Conservation (phyloP, 2,113 vertebrate genomes). For the Coreoperca whiteheadi region DNA sequence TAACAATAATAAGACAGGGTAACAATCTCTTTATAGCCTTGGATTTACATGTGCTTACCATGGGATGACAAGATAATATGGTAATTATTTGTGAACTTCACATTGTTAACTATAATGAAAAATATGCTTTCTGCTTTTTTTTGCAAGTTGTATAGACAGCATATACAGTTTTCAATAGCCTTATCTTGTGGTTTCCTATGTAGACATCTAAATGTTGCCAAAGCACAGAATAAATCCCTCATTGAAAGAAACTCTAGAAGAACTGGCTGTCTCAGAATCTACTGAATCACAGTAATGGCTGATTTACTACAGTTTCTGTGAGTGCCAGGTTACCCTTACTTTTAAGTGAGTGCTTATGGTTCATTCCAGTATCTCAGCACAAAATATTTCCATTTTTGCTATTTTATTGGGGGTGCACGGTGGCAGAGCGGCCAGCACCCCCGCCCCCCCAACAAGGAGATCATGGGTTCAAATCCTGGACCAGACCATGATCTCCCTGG, state of each 20-base stretch:
- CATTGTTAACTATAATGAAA: not conserved
- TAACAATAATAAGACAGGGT: conserved; percentile 52
- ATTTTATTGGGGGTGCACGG: no score
- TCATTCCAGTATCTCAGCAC: conserved; percentile 4
- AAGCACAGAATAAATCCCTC: conserved; percentile 12
- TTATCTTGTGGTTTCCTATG: conserved; percentile 18
- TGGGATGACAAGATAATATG: conserved; percentile 31
- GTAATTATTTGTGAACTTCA: conserved; percentile 36
- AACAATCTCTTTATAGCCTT: conserved; percentile 49
- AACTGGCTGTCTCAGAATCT: not conserved
- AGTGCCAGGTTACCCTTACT: conserved; percentile 21
- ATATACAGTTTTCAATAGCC: not conserved
- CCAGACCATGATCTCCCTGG: no score
- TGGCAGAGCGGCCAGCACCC: no score
- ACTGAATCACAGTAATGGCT: conserved; percentile 4
- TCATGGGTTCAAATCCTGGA: no score
- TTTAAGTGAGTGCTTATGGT: conserved; percentile 9
- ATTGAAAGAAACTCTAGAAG: not conserved
- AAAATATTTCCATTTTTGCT: not conserved
- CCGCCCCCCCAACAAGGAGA: no score
- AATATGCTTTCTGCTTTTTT: not conserved
- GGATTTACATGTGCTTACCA: conserved; percentile 58
- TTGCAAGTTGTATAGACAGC: not conserved
- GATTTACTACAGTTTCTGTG: conserved; percentile 18
- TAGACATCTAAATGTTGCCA: conserved; percentile 12